Evolutionary conservation across 2,113 vertebrate species (phyloP), one percentile per base, ranked within the genome.

Genomic region (Etia nguti): DNA sequence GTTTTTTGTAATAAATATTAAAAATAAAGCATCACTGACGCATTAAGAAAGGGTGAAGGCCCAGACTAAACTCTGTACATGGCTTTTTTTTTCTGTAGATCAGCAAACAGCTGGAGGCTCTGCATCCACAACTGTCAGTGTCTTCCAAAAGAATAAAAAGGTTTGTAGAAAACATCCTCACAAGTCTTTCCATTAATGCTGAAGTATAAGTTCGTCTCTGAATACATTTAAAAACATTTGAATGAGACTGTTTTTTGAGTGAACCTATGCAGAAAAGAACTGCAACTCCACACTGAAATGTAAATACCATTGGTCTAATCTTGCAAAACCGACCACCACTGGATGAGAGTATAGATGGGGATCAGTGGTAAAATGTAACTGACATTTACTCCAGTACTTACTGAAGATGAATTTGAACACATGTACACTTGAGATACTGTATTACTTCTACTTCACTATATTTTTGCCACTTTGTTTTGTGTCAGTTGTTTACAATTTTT

Each of bases 61-160:
- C 8, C 41, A 50, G 8, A 26, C 31, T 31, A 20, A 4, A 5
- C 24, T 59, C 22, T 60, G 2, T n/a, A 0, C 16, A 1, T 11
- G 22, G 5, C 24, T 3, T 41, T 10, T 79, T 79, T 6, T 92
- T 79, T 75, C 84, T 86, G 75, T 12, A 98, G 97, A 92, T 97
- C 50, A 93, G 86, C 41, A 85, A 96, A 60, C 93, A 94, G 55
- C 81, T 97, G 89, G 94, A 94, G 22, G 48, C 82, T 82, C 86
- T 85, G 57, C 70, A 84, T 16, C 16, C 38, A 2, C 87, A 73
- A 6, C 84, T 87, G 43, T 79, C 68, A 13, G 5, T 96, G 12
- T 90, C 94, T 1, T 85, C 93, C 1, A 96, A 96, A 80, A 92
- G 95, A 84, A 88, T 93, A 0, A 96, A 96, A 80, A 94, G 93